These are phyloP conservation scores for Catotricha subobsoleta DNA, from an alignment of 2,888 invertebrate species.

Conservation along the genomic window DNA sequence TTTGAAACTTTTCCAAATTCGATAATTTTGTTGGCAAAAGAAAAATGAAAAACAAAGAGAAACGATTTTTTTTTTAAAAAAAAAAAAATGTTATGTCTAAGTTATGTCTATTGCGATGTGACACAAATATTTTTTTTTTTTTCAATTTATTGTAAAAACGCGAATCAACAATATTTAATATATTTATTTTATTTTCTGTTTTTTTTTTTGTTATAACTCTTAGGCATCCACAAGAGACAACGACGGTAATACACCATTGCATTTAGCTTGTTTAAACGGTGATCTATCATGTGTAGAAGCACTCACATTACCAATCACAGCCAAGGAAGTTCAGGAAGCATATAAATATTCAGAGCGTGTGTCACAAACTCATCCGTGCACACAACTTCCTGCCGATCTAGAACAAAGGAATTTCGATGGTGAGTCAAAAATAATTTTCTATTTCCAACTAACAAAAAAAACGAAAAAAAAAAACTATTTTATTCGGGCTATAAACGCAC, in stretches of 20 bases:
- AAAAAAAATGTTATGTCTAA: no score
- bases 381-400: constrained; percentile 38
- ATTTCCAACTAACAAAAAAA: neutral
- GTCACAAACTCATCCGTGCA: constrained; percentile 24
- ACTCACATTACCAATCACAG: constrained; percentile 46
- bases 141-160: no score
- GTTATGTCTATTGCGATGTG: no score
- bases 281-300: constrained; percentile 53
- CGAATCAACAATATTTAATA: no score
- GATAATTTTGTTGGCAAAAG: no score
- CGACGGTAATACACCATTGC: constrained; percentile 71
- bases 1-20: no score
- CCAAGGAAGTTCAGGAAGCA: constrained; percentile 30
- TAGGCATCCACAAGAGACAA: constrained; percentile 45
- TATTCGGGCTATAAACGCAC: no score
- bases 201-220: constrained; percentile 4
- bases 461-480: neutral
- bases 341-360: constrained; percentile 18
- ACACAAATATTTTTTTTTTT: no score
- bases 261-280: constrained; percentile 58
- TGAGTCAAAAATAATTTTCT: constrained; percentile 30
- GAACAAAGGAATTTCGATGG: constrained; percentile 75
- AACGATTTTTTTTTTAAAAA: no score
- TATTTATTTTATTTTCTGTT: constrained; percentile 3
- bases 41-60: no score